Conservation (phyloP, 2,888 invertebrate species). For the Chloroclysta siterata region DNA sequence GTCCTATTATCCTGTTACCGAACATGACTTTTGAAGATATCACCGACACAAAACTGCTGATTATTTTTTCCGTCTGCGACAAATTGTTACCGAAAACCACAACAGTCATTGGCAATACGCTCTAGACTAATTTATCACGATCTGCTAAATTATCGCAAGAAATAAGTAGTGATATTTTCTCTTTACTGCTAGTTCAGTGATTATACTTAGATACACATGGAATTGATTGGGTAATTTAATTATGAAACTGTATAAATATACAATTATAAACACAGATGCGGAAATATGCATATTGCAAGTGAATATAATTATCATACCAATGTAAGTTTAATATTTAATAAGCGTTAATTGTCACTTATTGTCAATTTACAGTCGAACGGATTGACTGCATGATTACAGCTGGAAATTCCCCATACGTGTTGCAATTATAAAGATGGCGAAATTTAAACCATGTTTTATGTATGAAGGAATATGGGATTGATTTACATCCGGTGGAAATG, state of each 20-base stretch:
- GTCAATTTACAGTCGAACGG: conserved; percentile 38
- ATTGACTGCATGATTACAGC: conserved; percentile 38
- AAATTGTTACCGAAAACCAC: neutral
- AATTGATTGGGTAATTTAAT: neutral
- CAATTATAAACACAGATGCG: neutral
- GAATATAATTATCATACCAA: conserved; percentile 39
- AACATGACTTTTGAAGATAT: neutral
- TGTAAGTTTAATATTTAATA: conserved; percentile 40
- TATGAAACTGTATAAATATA: neutral
- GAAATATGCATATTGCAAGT: conserved; percentile 28
- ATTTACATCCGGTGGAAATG: conserved; percentile 55
- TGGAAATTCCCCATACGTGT: conserved; percentile 41
- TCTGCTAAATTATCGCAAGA: neutral
- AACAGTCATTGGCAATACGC: neutral
- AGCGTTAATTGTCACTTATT: conserved; percentile 34
- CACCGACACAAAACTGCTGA: neutral
- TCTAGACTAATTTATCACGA: neutral
- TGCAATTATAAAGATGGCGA: conserved; percentile 31
- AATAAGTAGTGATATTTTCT: neutral
- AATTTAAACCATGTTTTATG: conserved; percentile 32
- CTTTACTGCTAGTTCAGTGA: neutral
- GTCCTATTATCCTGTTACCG: too few species aligned
- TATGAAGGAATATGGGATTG: conserved; percentile 47
- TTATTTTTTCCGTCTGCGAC: neutral
- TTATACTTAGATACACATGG: neutral